phyloP scores from a whole-genome alignment of 2,113 vertebrate species.

The Dicentrarchus labrax region DNA sequence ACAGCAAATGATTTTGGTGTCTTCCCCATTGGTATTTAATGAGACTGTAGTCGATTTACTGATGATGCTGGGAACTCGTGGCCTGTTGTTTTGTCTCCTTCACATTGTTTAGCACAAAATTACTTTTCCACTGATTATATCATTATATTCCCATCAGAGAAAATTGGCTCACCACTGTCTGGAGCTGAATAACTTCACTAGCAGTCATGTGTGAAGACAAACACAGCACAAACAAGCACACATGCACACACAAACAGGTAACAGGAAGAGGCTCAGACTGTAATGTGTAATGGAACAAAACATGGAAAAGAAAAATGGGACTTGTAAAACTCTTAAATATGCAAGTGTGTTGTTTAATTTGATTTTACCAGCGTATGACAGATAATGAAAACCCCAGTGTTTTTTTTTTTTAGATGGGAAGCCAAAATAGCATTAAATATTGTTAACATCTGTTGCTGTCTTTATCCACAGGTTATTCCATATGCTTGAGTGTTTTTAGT shows the following conservation, averaged over 20 bases:
- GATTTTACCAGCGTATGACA: background rate
- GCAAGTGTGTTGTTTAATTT: background rate
- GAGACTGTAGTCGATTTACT: conserved; percentile 29
- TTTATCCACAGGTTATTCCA: background rate
- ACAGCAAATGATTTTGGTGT: conserved; percentile 17
- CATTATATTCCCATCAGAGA: conserved; percentile 74
- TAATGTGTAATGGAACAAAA: too few species aligned
- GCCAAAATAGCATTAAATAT: background rate
- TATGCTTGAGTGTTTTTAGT: background rate
- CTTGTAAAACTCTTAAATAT: too few species aligned
- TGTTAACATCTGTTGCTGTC: background rate
- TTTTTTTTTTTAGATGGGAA: background rate
- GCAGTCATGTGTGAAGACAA: conserved; percentile 58
- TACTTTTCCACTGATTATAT: conserved; percentile 73
- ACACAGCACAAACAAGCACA: conserved; percentile 28
- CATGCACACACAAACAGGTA: conserved; percentile 16
- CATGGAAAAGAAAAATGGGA: too few species aligned
- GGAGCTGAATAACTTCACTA: conserved; percentile 49
- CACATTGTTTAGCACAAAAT: conserved; percentile 65
- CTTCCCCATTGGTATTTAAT: conserved; percentile 34
- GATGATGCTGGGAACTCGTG: conserved; percentile 37
- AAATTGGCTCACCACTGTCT: conserved; percentile 70
- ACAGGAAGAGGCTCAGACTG: conserved; percentile 1
- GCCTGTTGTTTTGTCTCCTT: conserved; percentile 56
- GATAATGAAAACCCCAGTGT: conserved; percentile 6